A percentile compares a stretch with the other conserved stretches of the same genome.
These are phyloP conservation scores for Lepidonotus clava DNA, from an alignment of 2,888 invertebrate species.

Conservation along the genomic window DNA sequence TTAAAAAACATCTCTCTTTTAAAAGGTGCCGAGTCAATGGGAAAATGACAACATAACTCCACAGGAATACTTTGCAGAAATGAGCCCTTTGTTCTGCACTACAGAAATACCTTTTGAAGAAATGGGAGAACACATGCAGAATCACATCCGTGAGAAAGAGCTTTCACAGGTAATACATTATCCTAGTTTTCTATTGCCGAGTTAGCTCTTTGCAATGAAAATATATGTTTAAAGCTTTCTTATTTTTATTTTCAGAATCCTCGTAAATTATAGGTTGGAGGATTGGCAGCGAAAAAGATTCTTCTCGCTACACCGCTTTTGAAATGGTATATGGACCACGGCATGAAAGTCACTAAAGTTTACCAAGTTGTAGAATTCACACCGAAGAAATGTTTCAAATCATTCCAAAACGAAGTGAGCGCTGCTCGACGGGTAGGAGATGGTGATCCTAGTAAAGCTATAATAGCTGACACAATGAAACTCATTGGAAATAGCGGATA, in stretches of 20 bases:
- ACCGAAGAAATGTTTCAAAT: constrained; percentile 18
- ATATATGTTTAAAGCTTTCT: too few relatives aligned
- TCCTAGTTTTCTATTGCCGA: too few relatives aligned
- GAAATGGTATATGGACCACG: constrained; percentile 40
- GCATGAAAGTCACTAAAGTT: constrained; percentile 6
- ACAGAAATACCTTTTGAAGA: too few relatives aligned
- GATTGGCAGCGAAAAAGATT: not conserved
- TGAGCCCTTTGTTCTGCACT: too few relatives aligned
- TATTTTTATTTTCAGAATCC: not conserved
- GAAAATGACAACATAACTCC: too few relatives aligned
- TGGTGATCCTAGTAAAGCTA: constrained; percentile 4
- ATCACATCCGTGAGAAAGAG: too few relatives aligned
- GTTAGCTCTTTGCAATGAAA: too few relatives aligned
- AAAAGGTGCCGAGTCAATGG: too few relatives aligned
- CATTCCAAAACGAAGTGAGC: constrained; percentile 36
- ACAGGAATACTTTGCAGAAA: too few relatives aligned
- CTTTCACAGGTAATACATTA: too few relatives aligned
- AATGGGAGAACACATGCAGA: too few relatives aligned
- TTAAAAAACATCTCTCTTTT: too few relatives aligned
- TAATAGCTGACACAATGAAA: constrained; percentile 53
- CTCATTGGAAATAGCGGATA: constrained; percentile 54
- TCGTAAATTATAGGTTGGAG: not conserved
- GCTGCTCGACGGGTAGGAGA: constrained; percentile 32
- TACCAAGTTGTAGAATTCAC: constrained; percentile 49
- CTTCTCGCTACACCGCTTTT: constrained; percentile 46